Percentiles rank a stretch among this genome's conserved stretches.
Conservation (phyloP, 2,797 vertebrate genomes). For the Coilia nasus region DNA sequence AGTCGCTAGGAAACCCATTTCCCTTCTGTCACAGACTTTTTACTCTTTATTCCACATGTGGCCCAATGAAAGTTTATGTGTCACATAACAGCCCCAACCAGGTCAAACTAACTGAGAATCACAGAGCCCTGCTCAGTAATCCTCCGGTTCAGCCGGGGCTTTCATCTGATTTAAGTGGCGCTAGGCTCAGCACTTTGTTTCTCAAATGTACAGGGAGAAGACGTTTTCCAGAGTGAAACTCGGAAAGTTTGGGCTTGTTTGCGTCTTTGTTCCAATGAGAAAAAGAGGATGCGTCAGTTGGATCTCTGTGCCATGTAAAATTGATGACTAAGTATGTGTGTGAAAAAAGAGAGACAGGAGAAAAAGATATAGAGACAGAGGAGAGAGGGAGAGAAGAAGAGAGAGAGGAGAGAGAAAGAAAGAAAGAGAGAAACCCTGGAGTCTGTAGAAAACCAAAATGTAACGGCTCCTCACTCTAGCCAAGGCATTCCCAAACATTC, state of each 20-base stretch:
- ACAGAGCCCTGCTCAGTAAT: background rate
- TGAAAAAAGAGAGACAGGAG: background rate
- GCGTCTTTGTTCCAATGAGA: background rate
- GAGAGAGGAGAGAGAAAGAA: background rate
- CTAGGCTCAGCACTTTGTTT: background rate
- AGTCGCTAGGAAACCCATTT: background rate
- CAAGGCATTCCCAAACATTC: constrained; percentile 39
- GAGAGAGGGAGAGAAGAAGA: no score
- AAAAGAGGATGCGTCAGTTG: constrained; percentile 36
- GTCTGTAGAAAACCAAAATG: background rate
- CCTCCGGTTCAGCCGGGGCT: background rate
- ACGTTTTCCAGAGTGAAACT: background rate
- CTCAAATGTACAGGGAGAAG: constrained; percentile 6
- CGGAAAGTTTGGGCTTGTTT: background rate
- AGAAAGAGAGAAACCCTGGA: background rate
- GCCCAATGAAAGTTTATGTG: constrained; percentile 20
- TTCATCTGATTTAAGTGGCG: background rate
- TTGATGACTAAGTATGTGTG: background rate
- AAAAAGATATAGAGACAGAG: no score
- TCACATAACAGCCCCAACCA: constrained; percentile 11
- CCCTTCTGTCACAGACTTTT: background rate
- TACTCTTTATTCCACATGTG: constrained; percentile 23
- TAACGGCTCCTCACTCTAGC: background rate
- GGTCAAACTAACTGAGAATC: constrained; percentile 21
- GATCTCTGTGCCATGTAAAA: constrained; percentile 26